Evolutionary conservation across 2,113 vertebrate genomes (phyloP).

Genomic region (Hippocampus barbouri): DNA sequence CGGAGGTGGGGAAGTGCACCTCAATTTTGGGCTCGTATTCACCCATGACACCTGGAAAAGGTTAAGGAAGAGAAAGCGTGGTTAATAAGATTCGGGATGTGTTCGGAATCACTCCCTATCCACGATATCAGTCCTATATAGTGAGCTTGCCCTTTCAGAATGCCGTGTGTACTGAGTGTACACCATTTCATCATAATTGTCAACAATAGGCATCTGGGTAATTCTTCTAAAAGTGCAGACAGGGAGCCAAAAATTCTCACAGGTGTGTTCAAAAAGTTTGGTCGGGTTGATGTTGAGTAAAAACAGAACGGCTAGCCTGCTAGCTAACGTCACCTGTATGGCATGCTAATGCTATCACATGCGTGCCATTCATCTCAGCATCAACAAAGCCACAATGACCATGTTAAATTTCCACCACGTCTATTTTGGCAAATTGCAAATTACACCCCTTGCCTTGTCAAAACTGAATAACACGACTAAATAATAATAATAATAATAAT

Average conservation of each 20-base stretch:
- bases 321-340: neutral
- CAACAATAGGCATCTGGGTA: neutral
- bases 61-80: neutral
- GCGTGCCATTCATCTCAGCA: too few relatives aligned
- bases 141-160: neutral
- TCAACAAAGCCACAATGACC: too few relatives aligned
- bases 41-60: slow-evolving; percentile 89
- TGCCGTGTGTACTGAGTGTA: neutral
- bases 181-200: neutral
- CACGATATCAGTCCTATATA: neutral
- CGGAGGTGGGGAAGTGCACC: slow-evolving; percentile 88
- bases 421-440: too few relatives aligned
- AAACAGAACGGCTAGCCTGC: neutral
- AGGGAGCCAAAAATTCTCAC: neutral
- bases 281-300: neutral
- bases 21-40: slow-evolving; percentile 99
- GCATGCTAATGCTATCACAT: too few relatives aligned
- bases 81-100: neutral
- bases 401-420: too few relatives aligned
- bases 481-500: too few relatives aligned
- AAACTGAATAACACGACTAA: too few relatives aligned
- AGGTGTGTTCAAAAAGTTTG: neutral
- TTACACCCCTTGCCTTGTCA: too few relatives aligned
- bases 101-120: neutral
- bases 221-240: neutral